Percentiles rank a stretch among this genome's conserved stretches.
Evolutionary conservation across 2,113 vertebrate species (phyloP).

Genomic region (Mionectes macconnelli): DNA sequence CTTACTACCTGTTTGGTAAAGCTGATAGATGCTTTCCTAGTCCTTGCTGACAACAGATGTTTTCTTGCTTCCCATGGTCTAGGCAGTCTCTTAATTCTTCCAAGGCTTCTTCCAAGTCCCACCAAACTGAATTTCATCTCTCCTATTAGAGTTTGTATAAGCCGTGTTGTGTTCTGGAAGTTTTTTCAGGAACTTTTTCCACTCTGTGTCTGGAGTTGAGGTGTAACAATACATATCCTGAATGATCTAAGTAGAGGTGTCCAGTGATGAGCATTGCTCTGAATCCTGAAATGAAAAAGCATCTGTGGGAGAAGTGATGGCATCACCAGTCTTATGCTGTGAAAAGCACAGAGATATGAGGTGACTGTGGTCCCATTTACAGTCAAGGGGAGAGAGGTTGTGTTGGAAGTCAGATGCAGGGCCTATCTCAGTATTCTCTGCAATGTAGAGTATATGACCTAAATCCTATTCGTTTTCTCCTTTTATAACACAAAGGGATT

Average conservation of each 20-base stretch:
- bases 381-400: background rate
- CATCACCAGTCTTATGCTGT: accelerated
- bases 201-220: background rate
- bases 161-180: background rate
- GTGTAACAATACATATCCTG: background rate
- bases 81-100: background rate
- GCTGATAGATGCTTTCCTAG: background rate
- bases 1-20: background rate
- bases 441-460: conserved; percentile 28
- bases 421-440: background rate
- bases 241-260: background rate
- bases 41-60: background rate
- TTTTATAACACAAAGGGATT: conserved; percentile 50
- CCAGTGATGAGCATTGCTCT: background rate
- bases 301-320: accelerated
- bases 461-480: conserved; percentile 64
- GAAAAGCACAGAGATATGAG: background rate
- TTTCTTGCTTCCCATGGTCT: background rate
- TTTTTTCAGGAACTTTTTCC: background rate
- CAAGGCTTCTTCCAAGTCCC: background rate
- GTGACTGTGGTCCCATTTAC: background rate
- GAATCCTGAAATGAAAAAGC: background rate
- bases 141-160: background rate
- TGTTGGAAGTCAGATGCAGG: background rate
- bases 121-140: background rate